These are phyloP conservation scores for Thecocarcelia acutangulata DNA, from an alignment of 2,888 invertebrate species.

Conservation along the genomic window DNA sequence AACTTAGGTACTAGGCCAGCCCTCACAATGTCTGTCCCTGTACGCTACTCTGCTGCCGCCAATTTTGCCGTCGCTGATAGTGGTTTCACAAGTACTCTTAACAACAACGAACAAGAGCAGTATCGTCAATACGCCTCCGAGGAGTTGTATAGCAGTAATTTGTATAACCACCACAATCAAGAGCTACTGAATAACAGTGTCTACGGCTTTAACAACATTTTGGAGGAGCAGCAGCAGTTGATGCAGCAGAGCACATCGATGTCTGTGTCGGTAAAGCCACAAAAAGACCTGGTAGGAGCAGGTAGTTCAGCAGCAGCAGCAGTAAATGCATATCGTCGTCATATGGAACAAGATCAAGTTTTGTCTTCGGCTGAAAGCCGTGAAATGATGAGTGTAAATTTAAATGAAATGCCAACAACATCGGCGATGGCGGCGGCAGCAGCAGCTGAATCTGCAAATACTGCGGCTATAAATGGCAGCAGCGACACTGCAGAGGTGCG, in stretches of 20 bases:
- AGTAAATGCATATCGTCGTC: conserved; percentile 55
- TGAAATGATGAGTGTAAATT: conserved; percentile 44
- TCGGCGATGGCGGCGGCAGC: conserved; percentile 73
- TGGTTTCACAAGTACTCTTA: conserved; percentile 80
- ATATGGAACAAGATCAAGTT: conserved; percentile 61
- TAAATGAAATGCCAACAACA: conserved; percentile 64
- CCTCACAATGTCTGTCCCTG: conserved; percentile 82
- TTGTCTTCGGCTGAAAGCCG: conserved; percentile 54
- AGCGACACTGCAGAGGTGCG: conserved; percentile 78
- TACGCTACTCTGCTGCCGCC: conserved; percentile 82
- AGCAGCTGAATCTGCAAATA: conserved; percentile 71
- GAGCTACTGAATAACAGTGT: conserved; percentile 65
- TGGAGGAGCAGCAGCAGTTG: conserved; percentile 79
- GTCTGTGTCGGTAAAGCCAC: conserved; percentile 77
- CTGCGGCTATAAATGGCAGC: conserved; percentile 73
- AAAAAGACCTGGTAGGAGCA: conserved; percentile 65
- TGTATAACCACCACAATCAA: conserved; percentile 72
- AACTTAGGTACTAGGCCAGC: conserved; percentile 82
- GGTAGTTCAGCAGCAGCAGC: conserved; percentile 71
- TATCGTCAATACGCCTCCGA: conserved; percentile 76
- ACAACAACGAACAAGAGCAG: conserved; percentile 76
- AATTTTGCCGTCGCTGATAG: conserved; percentile 81
- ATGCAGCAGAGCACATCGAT: conserved; percentile 80
- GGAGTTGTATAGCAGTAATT: conserved; percentile 72
- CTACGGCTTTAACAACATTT: conserved; percentile 75